A percentile compares a stretch with the other conserved stretches of the same genome.
phyloP scores from a whole-genome alignment of 1,140 invertebrate species.

The Chionoecetes opilio region DNA sequence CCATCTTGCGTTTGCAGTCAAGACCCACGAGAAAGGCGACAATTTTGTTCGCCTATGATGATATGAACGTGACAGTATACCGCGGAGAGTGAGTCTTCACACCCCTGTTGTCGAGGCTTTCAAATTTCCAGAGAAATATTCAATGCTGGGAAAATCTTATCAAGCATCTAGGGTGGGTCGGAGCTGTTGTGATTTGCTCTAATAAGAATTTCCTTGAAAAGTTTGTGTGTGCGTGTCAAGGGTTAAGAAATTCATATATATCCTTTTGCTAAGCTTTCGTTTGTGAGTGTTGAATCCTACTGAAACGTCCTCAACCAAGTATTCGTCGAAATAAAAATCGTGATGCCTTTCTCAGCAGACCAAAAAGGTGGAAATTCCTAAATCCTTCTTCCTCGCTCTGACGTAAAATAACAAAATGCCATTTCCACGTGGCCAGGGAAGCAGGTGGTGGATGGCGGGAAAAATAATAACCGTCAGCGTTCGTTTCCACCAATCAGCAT shows the following conservation, averaged over 20 bases:
- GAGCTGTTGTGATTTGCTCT: slow-evolving; percentile 61
- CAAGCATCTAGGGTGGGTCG: slow-evolving; percentile 61
- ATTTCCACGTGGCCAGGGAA: slow-evolving; percentile 79
- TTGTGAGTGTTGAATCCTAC: slow-evolving; percentile 66
- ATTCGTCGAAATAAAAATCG: slow-evolving; percentile 74
- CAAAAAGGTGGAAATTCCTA: slow-evolving; percentile 77
- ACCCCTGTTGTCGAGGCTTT: slow-evolving; percentile 52
- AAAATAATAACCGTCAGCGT: slow-evolving; percentile 80
- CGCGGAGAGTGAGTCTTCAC: slow-evolving; percentile 43
- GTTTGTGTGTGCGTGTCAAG: slow-evolving; percentile 56
- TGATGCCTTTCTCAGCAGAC: slow-evolving; percentile 76
- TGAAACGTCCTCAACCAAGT: slow-evolving; percentile 66
- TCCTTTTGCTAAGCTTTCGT: slow-evolving; percentile 52
- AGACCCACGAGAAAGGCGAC: slow-evolving; percentile 74
- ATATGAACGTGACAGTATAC: slow-evolving; percentile 70
- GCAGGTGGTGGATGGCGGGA: slow-evolving; percentile 78
- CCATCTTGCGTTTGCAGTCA: slow-evolving; percentile 68
- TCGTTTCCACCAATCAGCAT: slow-evolving; percentile 80
- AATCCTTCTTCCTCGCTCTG: slow-evolving; percentile 74
- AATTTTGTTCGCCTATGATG: slow-evolving; percentile 74
- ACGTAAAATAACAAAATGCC: slow-evolving; percentile 80
- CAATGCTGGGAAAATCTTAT: slow-evolving; percentile 67
- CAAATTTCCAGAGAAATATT: slow-evolving; percentile 71
- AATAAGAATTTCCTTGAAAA: slow-evolving; percentile 42
- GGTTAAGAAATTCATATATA: slow-evolving; percentile 52